Base-by-base conservation (phyloP, 2,113 vertebrate species). In the Orientallactaga bullata region DNA sequence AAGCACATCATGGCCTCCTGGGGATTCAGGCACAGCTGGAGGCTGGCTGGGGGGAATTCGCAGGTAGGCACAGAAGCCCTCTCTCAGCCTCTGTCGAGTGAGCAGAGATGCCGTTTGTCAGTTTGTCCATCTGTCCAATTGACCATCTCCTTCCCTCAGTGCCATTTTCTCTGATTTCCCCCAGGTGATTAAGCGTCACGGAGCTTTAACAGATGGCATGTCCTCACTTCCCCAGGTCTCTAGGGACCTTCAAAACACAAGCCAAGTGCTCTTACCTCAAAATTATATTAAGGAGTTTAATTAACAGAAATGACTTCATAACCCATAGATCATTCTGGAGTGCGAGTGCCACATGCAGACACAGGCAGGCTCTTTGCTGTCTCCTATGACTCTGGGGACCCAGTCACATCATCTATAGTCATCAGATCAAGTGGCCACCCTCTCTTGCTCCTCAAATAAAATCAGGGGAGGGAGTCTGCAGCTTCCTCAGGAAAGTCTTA, bases 201-300 rank as follows among this genome's bases (percentile, higher is more conserved):
- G 84, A 66, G 42, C 73, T 88, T 85, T 95, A 95, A 94, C 96
- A 97, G 89, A 88, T 90, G 97, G 93, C 77, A 23, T 78, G 63
- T 78, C 91, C 81, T 55, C 80, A 66, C 84, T 81, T 85, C 24
- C 72, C 65, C 4, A 1, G 69, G 81, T 78, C 93, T 82, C 94
- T 85, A 47, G 94, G 9, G 90, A 88, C 60, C 72, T 68, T 89
- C 77, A 94, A 84, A 95, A 97, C 47, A 83, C 35, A 81, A 94
- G 96, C 96, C 96, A 95, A 93, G 93, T 84, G 90, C 94, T 94
- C 90, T 96, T 96, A 94, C 94, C 90, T 95, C 93, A 73, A 93
- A 95, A 93, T 95, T 94, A 93, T 94, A 96, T 95, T 94, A 95
- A 93, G 92, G 92, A 88, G 85, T 97, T 97, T 97, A 95, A 97